These are phyloP conservation scores for Apamea anceps DNA, from an alignment of 2,888 invertebrate genomes.

Conservation along the genomic window DNA sequence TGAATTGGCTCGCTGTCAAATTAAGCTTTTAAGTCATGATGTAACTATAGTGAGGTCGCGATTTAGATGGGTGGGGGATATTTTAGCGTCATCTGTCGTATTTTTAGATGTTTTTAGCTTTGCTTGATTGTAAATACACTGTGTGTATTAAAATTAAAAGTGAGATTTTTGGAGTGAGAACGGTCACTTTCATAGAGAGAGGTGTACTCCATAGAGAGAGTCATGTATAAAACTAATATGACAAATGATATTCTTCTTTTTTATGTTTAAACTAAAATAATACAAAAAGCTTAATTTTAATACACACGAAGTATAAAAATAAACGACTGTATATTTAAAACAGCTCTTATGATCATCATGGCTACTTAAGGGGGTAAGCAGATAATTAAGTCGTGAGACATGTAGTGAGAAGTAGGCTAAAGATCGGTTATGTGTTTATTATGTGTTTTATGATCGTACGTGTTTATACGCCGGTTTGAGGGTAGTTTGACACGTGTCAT, in stretches of 20 bases:
- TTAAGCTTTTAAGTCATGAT: constrained; percentile 52
- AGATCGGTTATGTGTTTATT: constrained; percentile 66
- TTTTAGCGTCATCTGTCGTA: constrained; percentile 42
- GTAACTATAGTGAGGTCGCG: constrained; percentile 45
- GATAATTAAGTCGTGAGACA: constrained; percentile 59
- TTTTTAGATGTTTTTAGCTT: constrained; percentile 57
- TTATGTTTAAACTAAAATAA: not conserved
- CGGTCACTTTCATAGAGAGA: not conserved
- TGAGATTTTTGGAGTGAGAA: not conserved
- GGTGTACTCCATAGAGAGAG: not conserved
- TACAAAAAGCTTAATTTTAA: not conserved
- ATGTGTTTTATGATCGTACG: constrained; percentile 62
- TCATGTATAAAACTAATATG: not conserved
- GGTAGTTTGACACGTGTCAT: constrained; percentile 36
- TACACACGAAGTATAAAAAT: constrained; percentile 16
- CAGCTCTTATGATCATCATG: constrained; percentile 48
- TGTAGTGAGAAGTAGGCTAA: constrained; percentile 70
- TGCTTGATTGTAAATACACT: constrained; percentile 47
- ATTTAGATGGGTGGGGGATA: constrained; percentile 46
- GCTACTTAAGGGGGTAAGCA: constrained; percentile 54
- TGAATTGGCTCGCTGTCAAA: constrained; percentile 48
- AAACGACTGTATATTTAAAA: constrained; percentile 29
- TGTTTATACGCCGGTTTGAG: constrained; percentile 51
- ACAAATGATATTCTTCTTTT: not conserved
- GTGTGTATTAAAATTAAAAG: constrained; percentile 22